Percentiles rank a stretch among this genome's conserved stretches.
These are phyloP conservation scores for Rhinogobio ventralis DNA, from an alignment of 2,797 vertebrate species.

Conservation along the genomic window DNA sequence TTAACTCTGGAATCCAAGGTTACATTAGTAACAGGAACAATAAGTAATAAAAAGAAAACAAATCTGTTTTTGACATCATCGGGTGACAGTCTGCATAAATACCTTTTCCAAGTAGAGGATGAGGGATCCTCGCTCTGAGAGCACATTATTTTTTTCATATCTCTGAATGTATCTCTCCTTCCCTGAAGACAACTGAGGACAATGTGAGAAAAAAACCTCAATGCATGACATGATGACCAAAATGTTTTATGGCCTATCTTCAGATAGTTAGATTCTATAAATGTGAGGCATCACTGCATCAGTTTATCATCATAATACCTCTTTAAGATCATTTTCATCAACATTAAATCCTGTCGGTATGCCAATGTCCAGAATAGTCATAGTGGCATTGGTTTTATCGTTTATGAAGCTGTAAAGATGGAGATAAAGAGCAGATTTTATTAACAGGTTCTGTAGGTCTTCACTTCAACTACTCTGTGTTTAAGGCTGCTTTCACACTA, in stretches of 20 bases:
- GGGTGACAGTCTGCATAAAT: background rate
- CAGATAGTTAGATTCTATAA: background rate
- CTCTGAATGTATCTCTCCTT: constrained; percentile 78
- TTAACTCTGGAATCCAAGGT: no score
- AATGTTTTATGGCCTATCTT: background rate
- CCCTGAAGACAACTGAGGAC: constrained; percentile 71
- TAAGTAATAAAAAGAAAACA: background rate
- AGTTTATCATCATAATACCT: constrained; percentile 68
- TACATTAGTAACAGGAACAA: no score
- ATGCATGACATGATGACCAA: background rate
- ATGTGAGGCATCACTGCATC: background rate
- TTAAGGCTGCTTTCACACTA: background rate
- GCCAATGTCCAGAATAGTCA: constrained; percentile 86
- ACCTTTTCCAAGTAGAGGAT: constrained; percentile 88
- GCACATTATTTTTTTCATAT: constrained; percentile 75
- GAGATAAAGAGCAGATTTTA: background rate
- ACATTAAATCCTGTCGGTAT: constrained; percentile 84
- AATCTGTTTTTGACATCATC: background rate
- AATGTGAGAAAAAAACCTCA: background rate
- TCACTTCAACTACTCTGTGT: no score
- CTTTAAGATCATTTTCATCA: constrained; percentile 75
- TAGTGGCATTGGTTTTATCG: constrained; percentile 70
- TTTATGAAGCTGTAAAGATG: constrained; percentile 68
- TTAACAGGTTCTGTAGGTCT: background rate
- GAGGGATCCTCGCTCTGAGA: constrained; percentile 82